Evolutionary conservation across 2,113 vertebrate species (phyloP).

Genomic region (Arothron firmamentum): DNA sequence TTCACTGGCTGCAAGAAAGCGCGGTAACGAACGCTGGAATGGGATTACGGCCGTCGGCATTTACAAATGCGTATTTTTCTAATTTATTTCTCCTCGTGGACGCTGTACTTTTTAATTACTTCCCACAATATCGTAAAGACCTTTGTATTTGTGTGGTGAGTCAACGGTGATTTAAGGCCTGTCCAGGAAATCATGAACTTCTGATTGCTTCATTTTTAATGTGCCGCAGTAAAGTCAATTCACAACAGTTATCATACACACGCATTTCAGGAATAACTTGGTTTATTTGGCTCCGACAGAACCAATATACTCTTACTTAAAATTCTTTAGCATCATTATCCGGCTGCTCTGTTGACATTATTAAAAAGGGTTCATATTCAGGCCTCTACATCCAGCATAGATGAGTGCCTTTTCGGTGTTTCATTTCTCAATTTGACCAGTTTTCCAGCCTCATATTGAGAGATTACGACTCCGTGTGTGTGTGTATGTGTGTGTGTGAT

Average conservation of each 20-base stretch:
- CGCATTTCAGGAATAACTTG: no score
- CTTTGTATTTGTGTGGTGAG: background rate
- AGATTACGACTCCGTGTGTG: constrained; percentile 4
- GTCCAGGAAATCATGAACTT: constrained; percentile 26
- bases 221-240: background rate
- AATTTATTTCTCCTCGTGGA: background rate
- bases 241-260: background rate
- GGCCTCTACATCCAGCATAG: background rate
- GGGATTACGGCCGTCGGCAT: background rate
- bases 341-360: background rate
- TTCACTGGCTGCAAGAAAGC: constrained; percentile 23
- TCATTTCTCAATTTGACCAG: background rate
- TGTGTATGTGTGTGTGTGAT: constrained; percentile 8
- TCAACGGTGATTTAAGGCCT: background rate
- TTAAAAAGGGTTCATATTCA: background rate
- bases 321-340: background rate
- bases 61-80: background rate
- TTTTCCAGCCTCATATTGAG: constrained; percentile 4
- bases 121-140: background rate
- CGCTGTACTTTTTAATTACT: background rate
- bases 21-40: background rate
- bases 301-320: background rate
- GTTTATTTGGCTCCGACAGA: background rate
- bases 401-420: background rate
- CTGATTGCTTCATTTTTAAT: background rate